These are phyloP conservation scores for Fopius arisanus DNA, from an alignment of 1,140 invertebrate genomes.

Conservation along the genomic window DNA sequence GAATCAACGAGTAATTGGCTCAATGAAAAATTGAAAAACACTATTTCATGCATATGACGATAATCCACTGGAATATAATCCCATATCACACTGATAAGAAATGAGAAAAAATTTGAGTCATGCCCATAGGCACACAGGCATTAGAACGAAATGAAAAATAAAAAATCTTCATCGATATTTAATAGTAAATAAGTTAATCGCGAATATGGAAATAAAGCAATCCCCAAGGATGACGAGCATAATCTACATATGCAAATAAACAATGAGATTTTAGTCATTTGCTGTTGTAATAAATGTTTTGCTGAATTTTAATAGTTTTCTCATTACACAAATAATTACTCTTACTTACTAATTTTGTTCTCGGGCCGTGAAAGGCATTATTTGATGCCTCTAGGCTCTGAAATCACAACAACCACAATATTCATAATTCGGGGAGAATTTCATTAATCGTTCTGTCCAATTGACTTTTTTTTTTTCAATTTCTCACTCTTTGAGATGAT, in stretches of 20 bases:
- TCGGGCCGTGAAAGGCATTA: slow-evolving; percentile 67
- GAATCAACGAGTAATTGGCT: no score
- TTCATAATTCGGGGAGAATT: slow-evolving; percentile 43
- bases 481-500: background rate
- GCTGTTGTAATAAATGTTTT: slow-evolving; percentile 15
- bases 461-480: background rate
- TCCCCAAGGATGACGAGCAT: background rate
- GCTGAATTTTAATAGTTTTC: slow-evolving; percentile 51
- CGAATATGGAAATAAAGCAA: background rate
- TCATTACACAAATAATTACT: slow-evolving; percentile 58
- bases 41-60: no score
- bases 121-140: no score
- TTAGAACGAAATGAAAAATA: no score
- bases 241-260: background rate
- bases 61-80: no score
- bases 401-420: slow-evolving; percentile 65
- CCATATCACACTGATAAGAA: no score
- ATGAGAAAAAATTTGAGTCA: no score
- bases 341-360: slow-evolving; percentile 67
- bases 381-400: slow-evolving; percentile 67
- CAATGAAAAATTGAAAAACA: background rate
- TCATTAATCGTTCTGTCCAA: background rate
- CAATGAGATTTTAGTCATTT: background rate
- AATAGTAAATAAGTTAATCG: background rate
- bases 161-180: background rate